phyloP scores from a whole-genome alignment of 2,888 invertebrate genomes.

The Aromia moschata region DNA sequence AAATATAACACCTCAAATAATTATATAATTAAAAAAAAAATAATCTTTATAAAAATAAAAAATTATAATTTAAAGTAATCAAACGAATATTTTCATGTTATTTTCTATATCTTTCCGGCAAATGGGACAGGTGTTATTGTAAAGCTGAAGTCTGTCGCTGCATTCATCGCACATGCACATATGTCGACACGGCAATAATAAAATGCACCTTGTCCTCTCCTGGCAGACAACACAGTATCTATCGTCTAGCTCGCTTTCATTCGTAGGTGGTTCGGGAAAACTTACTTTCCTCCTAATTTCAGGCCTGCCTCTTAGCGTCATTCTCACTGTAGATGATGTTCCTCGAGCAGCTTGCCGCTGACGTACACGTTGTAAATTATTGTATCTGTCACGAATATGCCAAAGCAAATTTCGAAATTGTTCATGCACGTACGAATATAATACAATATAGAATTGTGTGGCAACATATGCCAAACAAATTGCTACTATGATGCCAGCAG shows the following conservation, averaged over 20 bases:
- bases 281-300: neutral
- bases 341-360: conserved; percentile 1
- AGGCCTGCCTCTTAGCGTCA: neutral
- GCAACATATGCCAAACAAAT: conserved; percentile 49
- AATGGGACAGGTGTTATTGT: conserved; percentile 66
- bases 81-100: conserved; percentile 68
- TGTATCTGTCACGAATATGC: conserved; percentile 19
- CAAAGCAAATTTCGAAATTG: conserved; percentile 18
- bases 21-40: too few relatives aligned
- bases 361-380: too few relatives aligned
- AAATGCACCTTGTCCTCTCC: conserved; percentile 67
- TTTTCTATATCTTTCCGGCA: conserved; percentile 68
- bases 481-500: conserved; percentile 48
- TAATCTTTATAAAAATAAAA: too few relatives aligned
- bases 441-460: conserved; percentile 48
- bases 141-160: conserved; percentile 63
- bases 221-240: conserved; percentile 67
- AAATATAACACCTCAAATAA: too few relatives aligned
- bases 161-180: conserved; percentile 68
- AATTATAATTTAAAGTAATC: too few relatives aligned
- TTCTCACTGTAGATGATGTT: neutral
- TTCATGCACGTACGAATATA: conserved; percentile 37
- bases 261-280: conserved; percentile 2
- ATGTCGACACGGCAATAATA: conserved; percentile 68
- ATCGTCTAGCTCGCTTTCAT: conserved; percentile 49